Base-by-base conservation (phyloP, 2,113 vertebrate species). In the Origma solitaria region DNA sequence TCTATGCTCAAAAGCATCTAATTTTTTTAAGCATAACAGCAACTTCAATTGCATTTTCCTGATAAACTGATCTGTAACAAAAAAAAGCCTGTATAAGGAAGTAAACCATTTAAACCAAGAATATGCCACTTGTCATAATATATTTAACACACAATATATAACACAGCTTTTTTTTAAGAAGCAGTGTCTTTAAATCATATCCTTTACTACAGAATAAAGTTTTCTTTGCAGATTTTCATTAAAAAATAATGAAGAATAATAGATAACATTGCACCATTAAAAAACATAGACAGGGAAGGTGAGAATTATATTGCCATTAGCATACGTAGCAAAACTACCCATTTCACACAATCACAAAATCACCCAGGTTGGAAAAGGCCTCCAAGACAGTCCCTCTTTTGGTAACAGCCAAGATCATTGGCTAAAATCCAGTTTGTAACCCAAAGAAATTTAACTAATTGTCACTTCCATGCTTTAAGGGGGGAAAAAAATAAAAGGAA, bases 11-110 rank as follows among this genome's bases (percentile, higher is more conserved):
- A 82, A 96, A 97, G 73, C 95, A 38, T 89, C 97, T 83, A 97
- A 90, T 96, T 96, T 97, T 98, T 96, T 80, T 94, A 87, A 97
- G 89, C 37, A 88, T 93, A 96, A 94, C 89, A 93, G 93, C 94
- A 97, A 70, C 37, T 96, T 94, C 94, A 95, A 30, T 92, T 97
- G 57, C 57, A 44, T 97, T 97, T 97, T 96, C 60, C 88, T 91
- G 88, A 92, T 92, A 94, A 94, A 96, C 13, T 70, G 42, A 64
- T 88, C 13, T 79, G 45, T 73, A 95, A 96, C 77, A 94, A 93
- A 97, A 97, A 95, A 25, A 80, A 93, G 73, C 30, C 42, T 78
- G 57, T 86, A 40, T 71, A 95, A 94, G 82, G 42, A 89, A 95
- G n/a, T 64, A 94, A 95, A 70, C 31, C 23, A 61, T 27, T 35